Evolutionary conservation across 2,888 invertebrate genomes (phyloP).

Genomic region (Neoitamus cyanurus): DNA sequence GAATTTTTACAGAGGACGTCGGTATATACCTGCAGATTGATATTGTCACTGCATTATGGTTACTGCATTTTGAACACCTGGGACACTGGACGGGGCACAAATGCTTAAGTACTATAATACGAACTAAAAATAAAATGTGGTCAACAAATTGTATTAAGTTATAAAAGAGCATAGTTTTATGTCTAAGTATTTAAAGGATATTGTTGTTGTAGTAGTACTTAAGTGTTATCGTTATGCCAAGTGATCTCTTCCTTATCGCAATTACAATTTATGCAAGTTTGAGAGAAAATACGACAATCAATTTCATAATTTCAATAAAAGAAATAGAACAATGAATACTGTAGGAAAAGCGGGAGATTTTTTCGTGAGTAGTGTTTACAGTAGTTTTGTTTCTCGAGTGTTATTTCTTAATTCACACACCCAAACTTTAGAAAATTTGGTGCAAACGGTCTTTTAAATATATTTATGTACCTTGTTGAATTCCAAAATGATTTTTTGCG

Average conservation of each 20-base stretch:
- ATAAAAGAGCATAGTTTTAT: slow-evolving; percentile 9
- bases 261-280: slow-evolving; percentile 22
- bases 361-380: neutral
- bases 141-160: neutral
- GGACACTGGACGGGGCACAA: neutral
- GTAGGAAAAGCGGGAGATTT: neutral
- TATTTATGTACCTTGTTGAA: too few relatives aligned
- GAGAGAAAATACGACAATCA: slow-evolving; percentile 15
- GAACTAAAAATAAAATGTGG: neutral
- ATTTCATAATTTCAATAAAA: neutral
- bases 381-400: neutral
- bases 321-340: neutral
- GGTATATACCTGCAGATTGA: too few relatives aligned
- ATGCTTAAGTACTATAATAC: neutral
- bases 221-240: neutral
- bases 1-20: too few relatives aligned
- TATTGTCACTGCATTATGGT: neutral
- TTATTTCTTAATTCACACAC: neutral
- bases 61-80: neutral
- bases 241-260: slow-evolving; percentile 34
- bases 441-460: too few relatives aligned
- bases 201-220: slow-evolving; percentile 7
- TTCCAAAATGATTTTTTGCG: too few relatives aligned
- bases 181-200: neutral
- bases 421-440: neutral